A percentile compares a stretch with the other conserved stretches of the same genome.
Conservation (phyloP, 1,140 invertebrate genomes). For the Trachymyrmex septentrionalis region DNA sequence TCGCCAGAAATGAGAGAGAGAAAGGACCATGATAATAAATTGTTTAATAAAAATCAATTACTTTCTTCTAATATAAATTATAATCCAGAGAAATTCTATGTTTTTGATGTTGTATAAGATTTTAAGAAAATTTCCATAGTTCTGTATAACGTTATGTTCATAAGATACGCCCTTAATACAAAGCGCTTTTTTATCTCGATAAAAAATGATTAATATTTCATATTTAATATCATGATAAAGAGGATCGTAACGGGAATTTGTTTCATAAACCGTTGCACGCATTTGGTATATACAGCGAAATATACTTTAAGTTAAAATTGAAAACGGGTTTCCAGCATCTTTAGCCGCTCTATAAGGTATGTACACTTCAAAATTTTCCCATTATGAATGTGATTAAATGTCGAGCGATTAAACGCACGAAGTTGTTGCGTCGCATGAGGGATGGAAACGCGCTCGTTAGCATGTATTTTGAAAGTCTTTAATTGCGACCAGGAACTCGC, state of each 20-base stretch:
- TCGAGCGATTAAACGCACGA: conserved; percentile 49
- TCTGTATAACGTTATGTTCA: neutral
- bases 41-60: conserved; percentile 1
- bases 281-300: neutral
- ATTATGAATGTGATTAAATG: conserved; percentile 53
- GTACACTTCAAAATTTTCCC: conserved; percentile 21
- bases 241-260: neutral
- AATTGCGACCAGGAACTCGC: conserved; percentile 44
- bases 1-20: neutral
- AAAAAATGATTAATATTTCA: neutral
- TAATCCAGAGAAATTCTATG: neutral
- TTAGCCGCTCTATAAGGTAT: neutral
- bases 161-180: neutral
- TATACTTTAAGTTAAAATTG: conserved; percentile 2
- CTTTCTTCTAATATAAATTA: neutral
- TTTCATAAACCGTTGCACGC: neutral
- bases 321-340: conserved; percentile 17
- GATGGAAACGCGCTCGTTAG: conserved; percentile 52
- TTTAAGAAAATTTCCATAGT: neutral
- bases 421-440: conserved; percentile 24
- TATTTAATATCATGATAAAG: conserved; percentile 21
- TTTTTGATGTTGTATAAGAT: neutral
- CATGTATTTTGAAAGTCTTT: conserved; percentile 61
- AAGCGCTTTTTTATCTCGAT: neutral
- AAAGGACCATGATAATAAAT: neutral